phyloP scores from a whole-genome alignment of 2,888 invertebrate species.

The Tachystola acroxantha region DNA sequence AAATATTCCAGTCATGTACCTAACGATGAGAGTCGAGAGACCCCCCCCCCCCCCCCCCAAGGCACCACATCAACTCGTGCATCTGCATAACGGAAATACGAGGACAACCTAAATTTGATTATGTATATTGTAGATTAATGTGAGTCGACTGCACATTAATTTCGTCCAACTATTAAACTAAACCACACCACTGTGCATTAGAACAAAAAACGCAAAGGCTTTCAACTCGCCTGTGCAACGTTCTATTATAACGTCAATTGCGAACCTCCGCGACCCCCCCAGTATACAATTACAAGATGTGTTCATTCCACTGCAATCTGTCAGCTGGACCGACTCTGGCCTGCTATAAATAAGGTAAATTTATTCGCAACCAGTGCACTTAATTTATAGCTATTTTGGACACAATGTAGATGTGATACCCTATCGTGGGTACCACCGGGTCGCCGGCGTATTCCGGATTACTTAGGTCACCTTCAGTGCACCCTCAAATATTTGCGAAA shows the following conservation, averaged over 20 bases:
- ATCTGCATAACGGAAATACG: no score
- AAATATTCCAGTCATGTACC: no score
- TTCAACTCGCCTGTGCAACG: slow-evolving; percentile 17
- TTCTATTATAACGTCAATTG: slow-evolving; percentile 70
- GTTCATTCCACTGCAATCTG: slow-evolving; percentile 68
- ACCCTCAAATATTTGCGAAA: no score
- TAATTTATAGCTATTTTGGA: slow-evolving; percentile 70
- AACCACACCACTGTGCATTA: slow-evolving; percentile 3
- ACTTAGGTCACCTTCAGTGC: no score
- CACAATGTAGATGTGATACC: slow-evolving; percentile 44
- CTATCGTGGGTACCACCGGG: slow-evolving; percentile 20
- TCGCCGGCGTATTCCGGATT: slow-evolving; percentile 12
- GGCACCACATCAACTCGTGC: no score
- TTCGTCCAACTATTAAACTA: no score
- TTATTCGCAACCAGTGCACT: slow-evolving; percentile 51
- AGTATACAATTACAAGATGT: slow-evolving; percentile 70
- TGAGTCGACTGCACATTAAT: no score
- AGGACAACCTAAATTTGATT: no score
- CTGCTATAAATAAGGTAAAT: slow-evolving; percentile 59
- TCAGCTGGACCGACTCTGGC: slow-evolving; percentile 39
- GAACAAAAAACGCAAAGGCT: slow-evolving; percentile 15
- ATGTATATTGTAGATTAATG: no score
- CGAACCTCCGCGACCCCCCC: slow-evolving; percentile 47
- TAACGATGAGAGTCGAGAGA: no score
- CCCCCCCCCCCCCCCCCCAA: no score